A percentile compares a stretch with the other conserved stretches of the same genome.
phyloP scores from a whole-genome alignment of 1,140 invertebrate species.

The Caenorhabditis tropicalis region DNA sequence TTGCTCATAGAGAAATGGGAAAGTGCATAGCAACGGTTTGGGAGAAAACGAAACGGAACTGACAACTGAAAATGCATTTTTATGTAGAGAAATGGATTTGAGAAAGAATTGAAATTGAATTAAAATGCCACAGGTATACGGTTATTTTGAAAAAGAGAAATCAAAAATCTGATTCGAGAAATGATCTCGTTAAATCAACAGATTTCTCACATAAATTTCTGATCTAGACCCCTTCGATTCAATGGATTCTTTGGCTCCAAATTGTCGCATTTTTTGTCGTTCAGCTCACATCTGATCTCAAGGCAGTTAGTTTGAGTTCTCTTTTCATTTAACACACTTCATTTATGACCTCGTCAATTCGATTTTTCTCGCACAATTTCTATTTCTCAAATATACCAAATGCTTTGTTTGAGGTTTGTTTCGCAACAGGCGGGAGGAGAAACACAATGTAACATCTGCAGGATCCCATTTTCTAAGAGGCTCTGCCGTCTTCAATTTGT shows the following conservation, averaged over 20 bases:
- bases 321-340: conserved; percentile 34
- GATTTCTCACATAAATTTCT: too few relatives aligned
- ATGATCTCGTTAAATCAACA: too few relatives aligned
- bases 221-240: too few relatives aligned
- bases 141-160: too few relatives aligned
- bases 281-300: neutral
- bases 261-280: neutral
- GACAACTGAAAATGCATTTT: neutral
- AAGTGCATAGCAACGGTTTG: neutral
- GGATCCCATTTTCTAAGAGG: neutral
- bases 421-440: too few relatives aligned
- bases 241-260: neutral
- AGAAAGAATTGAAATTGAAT: too few relatives aligned
- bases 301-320: neutral
- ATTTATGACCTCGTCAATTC: neutral
- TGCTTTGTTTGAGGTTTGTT: conserved; percentile 29
- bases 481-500: conserved; percentile 19
- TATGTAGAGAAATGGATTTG: too few relatives aligned
- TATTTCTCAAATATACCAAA: neutral
- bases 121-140: too few relatives aligned
- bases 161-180: too few relatives aligned
- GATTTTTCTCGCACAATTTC: neutral
- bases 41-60: neutral
- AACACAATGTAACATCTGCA: conserved; percentile 34
- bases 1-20: neutral